These are phyloP conservation scores for Clanis bilineata DNA, from an alignment of 2,888 invertebrate genomes.

Conservation along the genomic window DNA sequence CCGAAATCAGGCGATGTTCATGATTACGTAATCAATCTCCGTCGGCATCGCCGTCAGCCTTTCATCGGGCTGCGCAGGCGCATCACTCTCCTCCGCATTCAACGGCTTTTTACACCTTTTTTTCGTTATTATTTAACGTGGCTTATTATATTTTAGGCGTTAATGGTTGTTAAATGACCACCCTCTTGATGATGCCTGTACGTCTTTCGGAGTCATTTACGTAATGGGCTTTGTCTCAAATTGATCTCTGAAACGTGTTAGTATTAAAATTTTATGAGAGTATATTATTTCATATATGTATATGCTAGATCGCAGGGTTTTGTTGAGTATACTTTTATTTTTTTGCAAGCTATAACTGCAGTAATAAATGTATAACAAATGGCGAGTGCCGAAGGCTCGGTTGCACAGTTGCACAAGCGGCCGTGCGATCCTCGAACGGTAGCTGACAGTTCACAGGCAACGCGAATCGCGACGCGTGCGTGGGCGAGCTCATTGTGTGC, in stretches of 20 bases:
- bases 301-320: background rate
- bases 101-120: conserved; percentile 72
- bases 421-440: conserved; percentile 39
- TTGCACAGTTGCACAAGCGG: conserved; percentile 27
- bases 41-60: conserved; percentile 69
- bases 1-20: conserved; percentile 70
- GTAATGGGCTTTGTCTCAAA: conserved; percentile 46
- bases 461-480: conserved; percentile 55
- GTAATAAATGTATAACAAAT: background rate
- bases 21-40: conserved; percentile 81
- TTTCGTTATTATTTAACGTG: conserved; percentile 73
- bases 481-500: conserved; percentile 64
- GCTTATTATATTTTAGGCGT: conserved; percentile 73
- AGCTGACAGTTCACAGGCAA: conserved; percentile 62
- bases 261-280: conserved; percentile 35
- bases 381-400: background rate
- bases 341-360: background rate
- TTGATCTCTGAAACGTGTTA: conserved; percentile 50
- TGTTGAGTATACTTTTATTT: background rate
- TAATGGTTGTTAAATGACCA: conserved; percentile 73
- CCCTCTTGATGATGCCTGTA: conserved; percentile 60
- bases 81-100: conserved; percentile 65
- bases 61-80: conserved; percentile 70
- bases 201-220: conserved; percentile 45
- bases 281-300: background rate